phyloP scores from a whole-genome alignment of 1,140 invertebrate genomes.

The Drosophila saltans region DNA sequence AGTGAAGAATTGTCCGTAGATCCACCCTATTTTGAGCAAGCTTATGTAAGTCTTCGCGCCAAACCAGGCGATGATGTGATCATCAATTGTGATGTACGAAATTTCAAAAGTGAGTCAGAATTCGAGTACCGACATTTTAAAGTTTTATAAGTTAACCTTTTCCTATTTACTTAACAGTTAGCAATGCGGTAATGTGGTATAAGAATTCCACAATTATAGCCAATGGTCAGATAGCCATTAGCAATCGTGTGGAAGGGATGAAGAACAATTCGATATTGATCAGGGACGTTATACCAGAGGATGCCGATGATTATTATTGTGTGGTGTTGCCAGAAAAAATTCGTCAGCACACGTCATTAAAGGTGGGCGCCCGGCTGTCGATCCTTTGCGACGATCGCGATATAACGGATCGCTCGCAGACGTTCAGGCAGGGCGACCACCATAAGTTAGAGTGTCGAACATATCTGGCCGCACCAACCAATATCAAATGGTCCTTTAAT shows the following conservation, averaged over 20 bases:
- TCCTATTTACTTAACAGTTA: constrained; percentile 34
- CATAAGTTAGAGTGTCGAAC: constrained; percentile 72
- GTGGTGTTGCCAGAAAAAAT: constrained; percentile 64
- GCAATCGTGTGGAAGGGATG: constrained; percentile 54
- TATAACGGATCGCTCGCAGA: constrained; percentile 71
- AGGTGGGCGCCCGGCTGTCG: constrained; percentile 54
- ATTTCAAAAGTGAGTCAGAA: constrained; percentile 57
- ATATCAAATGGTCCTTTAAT: constrained; percentile 78
- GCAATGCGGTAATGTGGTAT: constrained; percentile 76
- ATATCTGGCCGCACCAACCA: constrained; percentile 37
- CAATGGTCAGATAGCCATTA: constrained; percentile 52
- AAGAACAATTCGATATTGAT: constrained; percentile 70
- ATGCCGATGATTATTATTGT: constrained; percentile 75
- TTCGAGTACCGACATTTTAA: no score
- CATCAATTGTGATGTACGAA: constrained; percentile 69
- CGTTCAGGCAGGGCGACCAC: constrained; percentile 74
- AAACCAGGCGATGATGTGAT: constrained; percentile 61
- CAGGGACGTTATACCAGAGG: constrained; percentile 45
- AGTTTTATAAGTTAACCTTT: not conserved
- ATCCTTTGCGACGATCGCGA: constrained; percentile 78
- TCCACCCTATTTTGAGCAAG: constrained; percentile 66
- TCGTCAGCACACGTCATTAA: constrained; percentile 54
- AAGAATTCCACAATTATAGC: constrained; percentile 54
- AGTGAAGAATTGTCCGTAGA: not conserved
- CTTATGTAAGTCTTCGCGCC: constrained; percentile 45